Base-by-base conservation (phyloP, 1,140 invertebrate species). In the Drosophila willistoni region DNA sequence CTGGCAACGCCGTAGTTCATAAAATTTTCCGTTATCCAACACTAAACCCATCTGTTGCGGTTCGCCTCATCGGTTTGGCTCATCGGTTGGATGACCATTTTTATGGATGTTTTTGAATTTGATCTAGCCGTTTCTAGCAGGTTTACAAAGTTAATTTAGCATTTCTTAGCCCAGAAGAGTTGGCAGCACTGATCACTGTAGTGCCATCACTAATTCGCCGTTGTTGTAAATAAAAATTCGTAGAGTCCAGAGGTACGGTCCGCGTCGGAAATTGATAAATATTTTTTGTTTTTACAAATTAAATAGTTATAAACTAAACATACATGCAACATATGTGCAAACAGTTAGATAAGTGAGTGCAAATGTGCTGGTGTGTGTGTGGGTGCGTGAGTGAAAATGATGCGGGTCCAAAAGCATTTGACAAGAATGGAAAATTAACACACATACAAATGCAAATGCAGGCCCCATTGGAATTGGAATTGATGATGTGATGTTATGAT, bases 381-480 rank as follows among this genome's bases (percentile, higher is more conserved):
- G 19, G 2, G 2, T 13, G 54, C 33, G 25, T 6, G 25, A 7
- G 33, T 19, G n/a, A 12, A 39, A 36, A 59, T 12, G 44, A 59
- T 59, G 56, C 56, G 56, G 56, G 56, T 17, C 17, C 14, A 34
- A 36, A 19, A n/a, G 17, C 44, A 59, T 59, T 59, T 59, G 56
- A 33, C 29, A 36, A 59, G 29, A 59, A 34, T 36, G 29, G 17
- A 59, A 59, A 59, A 59, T 59, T 59, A 59, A 59, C 56, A 59
- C 56, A 34, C 56, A 59, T 59, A 59, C 56, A 17, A 59, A 59
- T 59, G 56, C 56, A 59, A 19, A 10, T 39, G 56, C 56, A 51
- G 44, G 44, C 56, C 56, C 17, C 33, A 59, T 59, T 59, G 29
- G 56, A 59, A 36, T 17, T 39, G 33, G 14, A 25, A n/a, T 29